These are phyloP conservation scores for Sylvia borin DNA, from an alignment of 2,797 vertebrate genomes.

Conservation along the genomic window DNA sequence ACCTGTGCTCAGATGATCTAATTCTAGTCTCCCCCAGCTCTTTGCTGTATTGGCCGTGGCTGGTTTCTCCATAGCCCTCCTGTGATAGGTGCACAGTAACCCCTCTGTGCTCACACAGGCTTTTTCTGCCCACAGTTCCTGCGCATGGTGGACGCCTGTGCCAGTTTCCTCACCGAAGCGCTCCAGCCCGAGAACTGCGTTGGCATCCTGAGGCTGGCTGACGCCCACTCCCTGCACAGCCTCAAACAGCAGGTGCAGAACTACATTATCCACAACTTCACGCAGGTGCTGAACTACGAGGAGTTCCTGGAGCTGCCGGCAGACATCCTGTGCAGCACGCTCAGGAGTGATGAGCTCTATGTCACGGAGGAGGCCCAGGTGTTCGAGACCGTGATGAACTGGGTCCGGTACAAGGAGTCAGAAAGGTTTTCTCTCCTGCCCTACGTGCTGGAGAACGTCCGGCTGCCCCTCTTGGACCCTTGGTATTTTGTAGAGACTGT, in stretches of 20 bases:
- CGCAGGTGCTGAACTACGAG: conserved; percentile 83
- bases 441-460: conserved; percentile 82
- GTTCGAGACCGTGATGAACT: conserved; percentile 89
- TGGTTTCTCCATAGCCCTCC: not conserved
- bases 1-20: not conserved
- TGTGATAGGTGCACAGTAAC: not conserved
- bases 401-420: conserved; percentile 82
- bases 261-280: conserved; percentile 90
- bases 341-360: conserved; percentile 89
- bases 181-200: conserved; percentile 92
- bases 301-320: conserved; percentile 88
- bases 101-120: not conserved
- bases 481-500: conserved; percentile 94
- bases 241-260: conserved; percentile 83
- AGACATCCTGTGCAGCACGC: conserved; percentile 81
- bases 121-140: conserved; percentile 82
- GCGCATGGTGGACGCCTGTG: conserved; percentile 92
- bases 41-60: not conserved
- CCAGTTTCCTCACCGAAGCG: conserved; percentile 87
- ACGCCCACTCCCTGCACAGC: conserved; percentile 82
- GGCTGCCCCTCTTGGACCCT: conserved; percentile 90
- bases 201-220: conserved; percentile 89
- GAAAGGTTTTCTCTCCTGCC: conserved; percentile 82
- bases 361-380: conserved; percentile 89
- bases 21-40: not conserved